A percentile compares a stretch with the other conserved stretches of the same genome.
Evolutionary conservation across 1,140 invertebrate species (phyloP).

Genomic region (Lysiphlebus fabarum): DNA sequence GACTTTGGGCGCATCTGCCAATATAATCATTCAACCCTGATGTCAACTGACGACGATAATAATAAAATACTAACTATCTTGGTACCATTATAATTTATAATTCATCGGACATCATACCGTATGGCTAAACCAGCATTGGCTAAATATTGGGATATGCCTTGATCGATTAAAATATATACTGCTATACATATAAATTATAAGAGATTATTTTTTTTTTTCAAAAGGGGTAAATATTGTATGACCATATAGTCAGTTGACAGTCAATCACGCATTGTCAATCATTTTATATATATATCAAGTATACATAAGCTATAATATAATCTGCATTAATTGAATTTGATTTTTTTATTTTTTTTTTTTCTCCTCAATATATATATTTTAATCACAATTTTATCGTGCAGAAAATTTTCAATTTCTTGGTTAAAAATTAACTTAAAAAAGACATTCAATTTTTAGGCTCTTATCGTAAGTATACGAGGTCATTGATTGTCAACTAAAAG

Average conservation of each 20-base stretch:
- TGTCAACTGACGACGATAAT: conserved; percentile 36
- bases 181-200: neutral
- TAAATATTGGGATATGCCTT: conserved; percentile 48
- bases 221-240: no score
- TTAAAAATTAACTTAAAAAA: conserved; percentile 12
- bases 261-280: no score
- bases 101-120: conserved; percentile 36
- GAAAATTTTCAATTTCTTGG: conserved; percentile 24
- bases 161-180: conserved; percentile 26
- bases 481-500: conserved; percentile 26
- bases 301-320: no score
- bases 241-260: no score
- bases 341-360: no score
- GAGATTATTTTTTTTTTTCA: no score
- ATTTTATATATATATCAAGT: no score
- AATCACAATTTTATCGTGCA: conserved; percentile 26
- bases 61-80: conserved; percentile 52
- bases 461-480: conserved; percentile 31
- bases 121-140: conserved; percentile 44
- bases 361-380: neutral
- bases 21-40: conserved; percentile 26
- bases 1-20: conserved; percentile 51
- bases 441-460: conserved; percentile 28
- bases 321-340: no score
- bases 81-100: conserved; percentile 34